Conservation (phyloP, 1,140 invertebrate genomes). For the Cyclina sinensis region DNA sequence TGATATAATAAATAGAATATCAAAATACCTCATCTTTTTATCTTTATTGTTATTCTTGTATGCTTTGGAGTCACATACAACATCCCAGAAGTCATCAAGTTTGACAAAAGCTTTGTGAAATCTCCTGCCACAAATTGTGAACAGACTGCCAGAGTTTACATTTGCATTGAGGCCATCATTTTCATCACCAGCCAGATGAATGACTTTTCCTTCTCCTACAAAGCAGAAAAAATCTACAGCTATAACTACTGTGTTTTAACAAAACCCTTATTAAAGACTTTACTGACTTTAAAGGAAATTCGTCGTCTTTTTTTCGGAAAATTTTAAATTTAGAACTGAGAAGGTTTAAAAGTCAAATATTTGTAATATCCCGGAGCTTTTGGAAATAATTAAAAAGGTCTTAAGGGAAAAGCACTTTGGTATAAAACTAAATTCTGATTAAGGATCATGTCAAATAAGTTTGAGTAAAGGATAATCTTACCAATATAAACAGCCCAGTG, state of each 20-base stretch:
- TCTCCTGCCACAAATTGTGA: slow-evolving; percentile 61
- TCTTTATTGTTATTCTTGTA: slow-evolving; percentile 69
- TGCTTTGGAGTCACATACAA: slow-evolving; percentile 60
- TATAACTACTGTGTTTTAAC: background rate
- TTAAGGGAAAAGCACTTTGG: too few relatives aligned
- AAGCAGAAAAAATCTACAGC: background rate
- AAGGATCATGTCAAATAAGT: too few relatives aligned
- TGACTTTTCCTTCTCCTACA: slow-evolving; percentile 72
- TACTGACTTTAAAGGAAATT: background rate
- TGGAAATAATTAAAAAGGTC: too few relatives aligned
- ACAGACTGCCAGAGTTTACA: slow-evolving; percentile 58
- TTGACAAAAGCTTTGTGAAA: slow-evolving; percentile 67
- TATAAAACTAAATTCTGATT: too few relatives aligned
- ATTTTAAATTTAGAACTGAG: too few relatives aligned
- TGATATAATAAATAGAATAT: too few relatives aligned
- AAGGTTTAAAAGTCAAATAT: too few relatives aligned
- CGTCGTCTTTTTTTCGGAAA: too few relatives aligned
- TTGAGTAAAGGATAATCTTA: background rate
- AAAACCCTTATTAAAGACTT: background rate
- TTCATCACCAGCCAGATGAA: slow-evolving; percentile 78
- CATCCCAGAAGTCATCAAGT: slow-evolving; percentile 64
- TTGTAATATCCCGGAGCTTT: too few relatives aligned
- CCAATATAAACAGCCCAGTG: slow-evolving; percentile 83
- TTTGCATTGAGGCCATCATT: slow-evolving; percentile 69
- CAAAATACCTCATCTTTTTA: slow-evolving; percentile 58